phyloP scores from a whole-genome alignment of 2,113 vertebrate species.

The Thermophis baileyi region DNA sequence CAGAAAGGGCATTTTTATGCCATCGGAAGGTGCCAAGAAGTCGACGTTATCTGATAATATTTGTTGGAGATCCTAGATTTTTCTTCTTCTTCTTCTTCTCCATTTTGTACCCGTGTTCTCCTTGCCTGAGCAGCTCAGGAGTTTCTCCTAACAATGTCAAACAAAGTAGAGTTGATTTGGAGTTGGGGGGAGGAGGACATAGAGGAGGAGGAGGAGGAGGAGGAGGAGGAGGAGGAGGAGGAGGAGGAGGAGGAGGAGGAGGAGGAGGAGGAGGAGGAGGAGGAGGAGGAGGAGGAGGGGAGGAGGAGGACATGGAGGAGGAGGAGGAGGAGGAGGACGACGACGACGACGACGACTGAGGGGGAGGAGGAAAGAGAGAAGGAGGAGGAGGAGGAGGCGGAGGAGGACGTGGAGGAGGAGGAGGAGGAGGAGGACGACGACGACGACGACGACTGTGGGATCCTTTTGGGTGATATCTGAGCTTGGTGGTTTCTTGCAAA shows the following conservation, averaged over 20 bases:
- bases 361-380: too few species aligned
- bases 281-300: too few species aligned
- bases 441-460: too few species aligned
- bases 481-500: too few species aligned
- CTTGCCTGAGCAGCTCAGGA: not conserved
- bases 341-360: too few species aligned
- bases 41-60: rapidly evolving
- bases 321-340: too few species aligned
- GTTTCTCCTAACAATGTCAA: not conserved
- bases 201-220: rapidly evolving
- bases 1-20: not conserved
- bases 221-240: not conserved
- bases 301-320: too few species aligned
- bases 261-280: too few species aligned
- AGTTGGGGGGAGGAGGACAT: not conserved
- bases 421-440: too few species aligned
- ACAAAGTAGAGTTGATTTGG: rapidly evolving
- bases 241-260: rapidly evolving
- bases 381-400: not conserved
- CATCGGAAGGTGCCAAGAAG: not conserved
- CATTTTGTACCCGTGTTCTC: not conserved
- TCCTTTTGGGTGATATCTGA: too few species aligned
- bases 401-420: too few species aligned
- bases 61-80: not conserved
- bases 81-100: rapidly evolving